These are phyloP conservation scores for Alosa alosa DNA, from an alignment of 2,113 vertebrate species.

Conservation along the genomic window DNA sequence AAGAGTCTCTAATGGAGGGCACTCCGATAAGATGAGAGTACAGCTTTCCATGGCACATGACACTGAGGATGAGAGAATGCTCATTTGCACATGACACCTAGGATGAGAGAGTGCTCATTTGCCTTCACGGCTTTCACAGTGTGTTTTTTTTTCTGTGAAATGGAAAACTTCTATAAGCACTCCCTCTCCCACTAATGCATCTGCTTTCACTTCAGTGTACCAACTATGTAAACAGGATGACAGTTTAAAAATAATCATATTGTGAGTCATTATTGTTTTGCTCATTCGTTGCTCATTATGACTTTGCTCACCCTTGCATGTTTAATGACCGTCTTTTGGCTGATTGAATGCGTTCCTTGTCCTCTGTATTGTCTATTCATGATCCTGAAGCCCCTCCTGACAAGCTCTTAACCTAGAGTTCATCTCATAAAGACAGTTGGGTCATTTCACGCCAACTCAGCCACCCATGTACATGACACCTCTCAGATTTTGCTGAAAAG, in stretches of 20 bases:
- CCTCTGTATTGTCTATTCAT: background rate
- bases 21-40: background rate
- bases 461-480: no score
- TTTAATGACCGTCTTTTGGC: background rate
- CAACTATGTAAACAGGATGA: background rate
- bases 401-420: background rate
- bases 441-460: no score
- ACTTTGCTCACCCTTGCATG: background rate
- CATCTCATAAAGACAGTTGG: background rate
- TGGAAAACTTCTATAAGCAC: background rate
- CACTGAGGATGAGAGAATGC: background rate
- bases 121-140: background rate
- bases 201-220: background rate
- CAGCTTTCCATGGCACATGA: background rate
- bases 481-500: no score
- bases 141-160: background rate
- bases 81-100: background rate
- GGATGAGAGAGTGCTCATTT: constrained; percentile 3
- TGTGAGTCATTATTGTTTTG: no score
- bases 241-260: background rate
- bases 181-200: background rate
- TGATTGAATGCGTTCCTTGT: background rate
- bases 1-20: background rate
- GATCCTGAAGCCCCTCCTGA: background rate
- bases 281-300: background rate